Percentiles rank a stretch among this genome's conserved stretches.
These are phyloP conservation scores for Nansenia antarctica DNA, from an alignment of 2,113 vertebrate genomes.

Conservation along the genomic window DNA sequence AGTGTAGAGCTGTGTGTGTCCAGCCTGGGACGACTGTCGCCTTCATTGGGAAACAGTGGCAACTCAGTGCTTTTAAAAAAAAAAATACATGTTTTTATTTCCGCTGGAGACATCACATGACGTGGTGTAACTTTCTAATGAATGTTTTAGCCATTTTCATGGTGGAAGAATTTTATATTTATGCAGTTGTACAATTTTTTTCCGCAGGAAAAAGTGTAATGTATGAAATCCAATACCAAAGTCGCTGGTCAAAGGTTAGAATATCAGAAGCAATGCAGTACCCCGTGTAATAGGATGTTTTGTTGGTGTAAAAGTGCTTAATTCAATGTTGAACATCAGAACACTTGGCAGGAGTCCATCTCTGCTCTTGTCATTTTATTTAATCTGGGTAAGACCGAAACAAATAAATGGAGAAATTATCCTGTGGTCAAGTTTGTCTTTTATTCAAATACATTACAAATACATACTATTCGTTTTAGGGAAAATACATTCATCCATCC, in stretches of 20 bases:
- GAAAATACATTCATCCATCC: conserved; percentile 65
- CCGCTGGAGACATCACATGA: conserved; percentile 89
- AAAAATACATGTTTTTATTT: conserved; percentile 68
- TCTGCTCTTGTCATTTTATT: conserved; percentile 94
- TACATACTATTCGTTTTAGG: neutral
- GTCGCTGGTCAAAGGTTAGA: conserved; percentile 93
- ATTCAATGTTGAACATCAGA: conserved; percentile 91
- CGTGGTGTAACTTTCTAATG: conserved; percentile 94
- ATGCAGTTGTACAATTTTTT: conserved; percentile 99
- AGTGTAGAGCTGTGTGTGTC: conserved; percentile 78
- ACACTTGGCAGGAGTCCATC: conserved; percentile 85
- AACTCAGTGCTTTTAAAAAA: conserved; percentile 77
- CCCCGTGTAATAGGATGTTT: conserved; percentile 92
- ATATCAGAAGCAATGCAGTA: conserved; percentile 94
- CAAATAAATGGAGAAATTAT: conserved; percentile 79
- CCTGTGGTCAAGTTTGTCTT: conserved; percentile 44
- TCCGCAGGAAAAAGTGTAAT: conserved; percentile 92
- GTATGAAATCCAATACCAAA: conserved; percentile 98
- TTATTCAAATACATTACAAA: conserved; percentile 36
- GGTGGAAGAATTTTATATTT: conserved; percentile 99
- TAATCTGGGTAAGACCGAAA: conserved; percentile 94
- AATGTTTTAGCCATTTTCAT: conserved; percentile 99
- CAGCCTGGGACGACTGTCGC: conserved; percentile 74
- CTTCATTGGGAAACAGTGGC: conserved; percentile 73
- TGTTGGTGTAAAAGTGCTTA: conserved; percentile 83